phyloP scores from a whole-genome alignment of 2,888 invertebrate species.

The Phrixothrix hirtus region DNA sequence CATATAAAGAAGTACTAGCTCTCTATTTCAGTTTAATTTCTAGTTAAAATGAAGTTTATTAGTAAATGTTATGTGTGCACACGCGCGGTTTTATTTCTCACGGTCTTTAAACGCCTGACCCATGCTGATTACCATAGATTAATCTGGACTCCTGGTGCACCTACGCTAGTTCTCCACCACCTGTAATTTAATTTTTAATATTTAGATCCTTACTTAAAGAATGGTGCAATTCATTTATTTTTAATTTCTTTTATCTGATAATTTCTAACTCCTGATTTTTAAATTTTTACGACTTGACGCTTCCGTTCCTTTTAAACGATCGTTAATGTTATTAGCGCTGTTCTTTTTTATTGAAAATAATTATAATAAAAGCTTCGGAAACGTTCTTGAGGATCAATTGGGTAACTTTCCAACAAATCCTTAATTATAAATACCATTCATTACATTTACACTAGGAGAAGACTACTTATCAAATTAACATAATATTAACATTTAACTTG shows the following conservation, averaged over 20 bases:
- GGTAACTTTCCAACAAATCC: too few species aligned
- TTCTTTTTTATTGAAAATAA: too few species aligned
- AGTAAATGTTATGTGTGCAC: conserved; percentile 14
- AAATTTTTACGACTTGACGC: not conserved
- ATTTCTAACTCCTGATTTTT: conserved; percentile 12
- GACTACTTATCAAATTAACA: conserved; percentile 32
- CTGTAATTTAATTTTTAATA: conserved; percentile 6
- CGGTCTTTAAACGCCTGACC: conserved; percentile 41
- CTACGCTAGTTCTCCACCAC: conserved; percentile 32
- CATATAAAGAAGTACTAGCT: not conserved
- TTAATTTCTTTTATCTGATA: conserved; percentile 24
- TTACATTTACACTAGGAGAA: conserved; percentile 29
- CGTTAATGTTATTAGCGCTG: too few species aligned
- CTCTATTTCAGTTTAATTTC: conserved; percentile 5
- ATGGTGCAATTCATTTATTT: conserved; percentile 18
- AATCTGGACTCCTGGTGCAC: conserved; percentile 37
- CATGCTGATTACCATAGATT: conserved; percentile 43
- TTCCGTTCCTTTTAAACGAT: not conserved
- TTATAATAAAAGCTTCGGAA: too few species aligned
- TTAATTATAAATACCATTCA: conserved; percentile 25
- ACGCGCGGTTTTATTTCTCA: conserved; percentile 39
- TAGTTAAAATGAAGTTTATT: conserved; percentile 13
- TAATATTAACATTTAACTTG: conserved; percentile 33
- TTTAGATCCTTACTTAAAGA: conserved; percentile 14
- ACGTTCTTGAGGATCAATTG: too few species aligned